A percentile compares a stretch with the other conserved stretches of the same genome.
phyloP scores from a whole-genome alignment of 2,888 invertebrate species.

The Drosophila subquinaria region DNA sequence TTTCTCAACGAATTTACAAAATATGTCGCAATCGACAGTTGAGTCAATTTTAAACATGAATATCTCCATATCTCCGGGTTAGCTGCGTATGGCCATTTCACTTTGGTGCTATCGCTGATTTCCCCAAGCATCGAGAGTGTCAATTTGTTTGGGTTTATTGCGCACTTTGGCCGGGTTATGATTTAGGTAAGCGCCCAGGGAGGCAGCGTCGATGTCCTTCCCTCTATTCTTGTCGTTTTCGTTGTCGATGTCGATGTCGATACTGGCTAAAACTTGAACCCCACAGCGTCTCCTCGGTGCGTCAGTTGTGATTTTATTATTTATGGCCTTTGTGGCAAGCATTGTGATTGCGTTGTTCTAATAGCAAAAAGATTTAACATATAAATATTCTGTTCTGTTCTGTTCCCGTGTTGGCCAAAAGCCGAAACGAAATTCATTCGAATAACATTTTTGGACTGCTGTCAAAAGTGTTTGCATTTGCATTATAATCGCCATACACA shows the following conservation, averaged over 20 bases:
- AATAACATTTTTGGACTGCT: slow-evolving; percentile 59
- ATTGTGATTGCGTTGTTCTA: slow-evolving; percentile 56
- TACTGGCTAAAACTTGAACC: slow-evolving; percentile 43
- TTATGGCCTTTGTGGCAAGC: slow-evolving; percentile 62
- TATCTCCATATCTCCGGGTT: neutral
- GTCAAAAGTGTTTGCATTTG: slow-evolving; percentile 76
- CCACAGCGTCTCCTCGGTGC: slow-evolving; percentile 36
- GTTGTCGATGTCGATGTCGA: slow-evolving; percentile 20
- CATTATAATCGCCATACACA: slow-evolving; percentile 72
- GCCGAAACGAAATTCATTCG: slow-evolving; percentile 30
- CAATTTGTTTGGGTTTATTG: slow-evolving; percentile 69
- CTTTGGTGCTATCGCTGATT: slow-evolving; percentile 64
- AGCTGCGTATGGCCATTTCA: slow-evolving; percentile 48
- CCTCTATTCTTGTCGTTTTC: slow-evolving; percentile 23
- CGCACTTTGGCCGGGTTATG: slow-evolving; percentile 57
- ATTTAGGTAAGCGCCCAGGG: slow-evolving; percentile 73
- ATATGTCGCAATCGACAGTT: neutral
- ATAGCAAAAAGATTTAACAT: slow-evolving; percentile 70
- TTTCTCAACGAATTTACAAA: slow-evolving; percentile 15
- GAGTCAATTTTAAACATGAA: neutral
- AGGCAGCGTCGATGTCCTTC: slow-evolving; percentile 30
- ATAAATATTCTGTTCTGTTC: slow-evolving; percentile 65
- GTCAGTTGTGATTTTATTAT: slow-evolving; percentile 73
- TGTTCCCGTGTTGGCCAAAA: slow-evolving; percentile 14
- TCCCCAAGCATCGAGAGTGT: slow-evolving; percentile 75